These are phyloP conservation scores for Entomobrya multifasciata DNA, from an alignment of 2,888 invertebrate genomes.

Conservation along the genomic window DNA sequence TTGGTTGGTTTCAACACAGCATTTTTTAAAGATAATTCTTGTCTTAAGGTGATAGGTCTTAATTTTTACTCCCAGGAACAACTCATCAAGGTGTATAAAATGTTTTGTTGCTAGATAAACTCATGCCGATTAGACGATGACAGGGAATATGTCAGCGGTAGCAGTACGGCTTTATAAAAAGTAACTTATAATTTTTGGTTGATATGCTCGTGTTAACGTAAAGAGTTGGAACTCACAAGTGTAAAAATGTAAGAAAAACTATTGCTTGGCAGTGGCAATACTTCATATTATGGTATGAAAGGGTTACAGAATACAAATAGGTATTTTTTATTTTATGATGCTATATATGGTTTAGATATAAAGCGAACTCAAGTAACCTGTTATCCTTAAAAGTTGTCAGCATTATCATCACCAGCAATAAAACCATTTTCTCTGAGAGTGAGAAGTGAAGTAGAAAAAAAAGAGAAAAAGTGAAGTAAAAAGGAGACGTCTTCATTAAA, in stretches of 20 bases:
- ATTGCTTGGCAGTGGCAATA: no score
- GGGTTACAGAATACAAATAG: constrained; percentile 68
- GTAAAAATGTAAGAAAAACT: no score
- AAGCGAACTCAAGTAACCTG: constrained; percentile 51
- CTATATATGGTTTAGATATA: neutral
- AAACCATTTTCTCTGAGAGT: constrained; percentile 53
- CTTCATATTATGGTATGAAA: no score
- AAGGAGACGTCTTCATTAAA: constrained; percentile 4
- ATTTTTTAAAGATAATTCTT: constrained; percentile 40
- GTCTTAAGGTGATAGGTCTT: constrained; percentile 66
- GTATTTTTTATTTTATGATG: constrained; percentile 50
- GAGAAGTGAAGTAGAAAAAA: neutral
- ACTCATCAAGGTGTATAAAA: constrained; percentile 66
- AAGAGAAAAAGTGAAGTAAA: no score
- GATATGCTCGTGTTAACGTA: no score
- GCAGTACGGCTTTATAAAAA: neutral
- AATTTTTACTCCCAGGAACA: constrained; percentile 65
- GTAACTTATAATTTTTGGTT: no score
- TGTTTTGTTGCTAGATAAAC: constrained; percentile 51
- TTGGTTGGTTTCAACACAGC: neutral
- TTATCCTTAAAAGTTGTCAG: constrained; percentile 58
- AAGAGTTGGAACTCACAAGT: no score
- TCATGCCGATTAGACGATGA: constrained; percentile 4
- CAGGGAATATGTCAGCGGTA: constrained; percentile 14
- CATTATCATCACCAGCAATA: constrained; percentile 57